Evolutionary conservation across 2,113 vertebrate genomes (phyloP).

Genomic region (human (Homo sapiens)): DNA sequence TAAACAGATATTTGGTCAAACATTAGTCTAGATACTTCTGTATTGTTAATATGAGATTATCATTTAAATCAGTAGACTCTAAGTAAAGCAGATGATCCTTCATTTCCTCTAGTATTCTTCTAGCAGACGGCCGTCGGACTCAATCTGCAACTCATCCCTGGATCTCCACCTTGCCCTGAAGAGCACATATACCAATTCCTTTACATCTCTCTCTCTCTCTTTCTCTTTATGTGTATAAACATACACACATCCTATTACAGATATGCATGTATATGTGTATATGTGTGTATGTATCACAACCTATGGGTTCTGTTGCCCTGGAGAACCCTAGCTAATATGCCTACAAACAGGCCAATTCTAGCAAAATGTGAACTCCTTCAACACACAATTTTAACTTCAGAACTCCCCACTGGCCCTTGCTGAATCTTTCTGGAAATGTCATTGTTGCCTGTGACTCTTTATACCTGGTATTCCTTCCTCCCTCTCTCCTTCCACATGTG

Average conservation of each 20-base stretch:
- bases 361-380: not conserved
- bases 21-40: not conserved
- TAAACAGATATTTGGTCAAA: not conserved
- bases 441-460: not conserved
- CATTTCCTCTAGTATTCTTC: not conserved
- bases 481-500: not conserved
- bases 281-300: not conserved
- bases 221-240: too few species aligned
- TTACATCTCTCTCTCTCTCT: not conserved
- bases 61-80: not conserved
- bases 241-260: not conserved
- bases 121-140: not conserved
- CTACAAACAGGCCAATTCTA: not conserved
- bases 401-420: not conserved
- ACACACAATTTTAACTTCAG: not conserved
- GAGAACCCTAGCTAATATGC: not conserved
- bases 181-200: not conserved
- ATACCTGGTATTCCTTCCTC: not conserved
- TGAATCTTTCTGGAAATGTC: not conserved
- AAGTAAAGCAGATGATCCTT: not conserved
- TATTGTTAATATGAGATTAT: not conserved
- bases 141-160: not conserved
- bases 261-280: not conserved
- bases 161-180: not conserved
- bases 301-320: not conserved